phyloP scores from a whole-genome alignment of 1,140 invertebrate species.

The Drosophila pandora region DNA sequence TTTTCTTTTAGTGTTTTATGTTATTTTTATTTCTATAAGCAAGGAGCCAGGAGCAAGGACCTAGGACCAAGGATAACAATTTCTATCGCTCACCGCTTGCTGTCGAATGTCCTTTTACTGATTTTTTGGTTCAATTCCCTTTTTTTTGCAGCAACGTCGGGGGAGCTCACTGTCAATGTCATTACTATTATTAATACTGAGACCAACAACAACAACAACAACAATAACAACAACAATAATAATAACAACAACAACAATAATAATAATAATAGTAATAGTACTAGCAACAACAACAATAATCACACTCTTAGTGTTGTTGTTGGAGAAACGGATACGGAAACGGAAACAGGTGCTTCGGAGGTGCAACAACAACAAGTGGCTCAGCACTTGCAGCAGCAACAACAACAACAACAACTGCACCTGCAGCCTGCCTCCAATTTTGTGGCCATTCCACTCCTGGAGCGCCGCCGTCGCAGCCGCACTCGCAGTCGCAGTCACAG shows the following conservation, averaged over 20 bases:
- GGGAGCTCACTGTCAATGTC: conserved; percentile 47
- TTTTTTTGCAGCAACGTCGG: conserved; percentile 26
- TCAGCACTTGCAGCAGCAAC: not conserved
- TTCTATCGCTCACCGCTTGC: too few species aligned
- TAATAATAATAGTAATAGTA: conserved; percentile 25
- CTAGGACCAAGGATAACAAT: too few species aligned
- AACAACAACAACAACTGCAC: conserved; percentile 17
- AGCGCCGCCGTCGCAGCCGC: conserved; percentile 56
- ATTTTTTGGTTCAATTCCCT: not conserved
- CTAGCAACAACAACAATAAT: conserved; percentile 22
- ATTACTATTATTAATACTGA: conserved; percentile 46
- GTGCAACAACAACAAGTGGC: conserved; percentile 1
- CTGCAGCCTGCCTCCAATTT: conserved; percentile 36
- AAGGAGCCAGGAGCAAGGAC: too few species aligned
- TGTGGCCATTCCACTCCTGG: conserved; percentile 62
- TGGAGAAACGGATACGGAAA: conserved; percentile 18
- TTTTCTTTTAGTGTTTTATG: too few species aligned
- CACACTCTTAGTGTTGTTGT: conserved; percentile 17
- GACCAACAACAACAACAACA: conserved; percentile 20
- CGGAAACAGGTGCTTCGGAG: conserved; percentile 6
- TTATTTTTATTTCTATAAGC: too few species aligned
- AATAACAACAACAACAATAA: conserved; percentile 28
- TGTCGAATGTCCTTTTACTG: not conserved
- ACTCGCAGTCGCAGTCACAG: conserved; percentile 64
- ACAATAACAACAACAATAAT: conserved; percentile 19